Percentiles rank a stretch among this genome's conserved stretches.
These are phyloP conservation scores for Drosophila kuntzei DNA, from an alignment of 2,888 invertebrate species.

Conservation along the genomic window DNA sequence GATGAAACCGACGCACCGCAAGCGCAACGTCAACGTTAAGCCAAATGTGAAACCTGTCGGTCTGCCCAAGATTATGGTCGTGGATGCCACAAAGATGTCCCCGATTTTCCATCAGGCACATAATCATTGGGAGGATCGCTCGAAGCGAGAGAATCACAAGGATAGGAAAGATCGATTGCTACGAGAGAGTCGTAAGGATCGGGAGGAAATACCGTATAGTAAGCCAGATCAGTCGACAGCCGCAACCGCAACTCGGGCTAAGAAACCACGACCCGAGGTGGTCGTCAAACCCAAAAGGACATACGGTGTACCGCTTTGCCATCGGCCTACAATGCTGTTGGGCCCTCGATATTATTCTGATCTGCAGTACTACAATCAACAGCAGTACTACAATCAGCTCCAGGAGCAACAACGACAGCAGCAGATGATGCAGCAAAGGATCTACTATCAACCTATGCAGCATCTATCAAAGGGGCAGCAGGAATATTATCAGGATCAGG, in stretches of 20 bases:
- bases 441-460: background rate
- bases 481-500: background rate
- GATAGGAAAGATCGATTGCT: background rate
- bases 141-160: background rate
- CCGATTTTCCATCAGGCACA: background rate
- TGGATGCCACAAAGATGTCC: constrained; percentile 4
- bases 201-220: background rate
- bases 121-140: background rate
- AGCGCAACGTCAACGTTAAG: background rate
- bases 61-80: constrained; percentile 21
- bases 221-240: background rate
- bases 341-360: constrained; percentile 13
- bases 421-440: background rate
- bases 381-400: constrained; percentile 15
- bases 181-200: background rate
- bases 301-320: constrained; percentile 49
- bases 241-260: background rate
- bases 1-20: background rate
- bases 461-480: background rate
- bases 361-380: constrained; percentile 16
- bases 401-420: constrained; percentile 33
- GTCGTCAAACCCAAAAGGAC: constrained; percentile 3
- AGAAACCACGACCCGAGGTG: background rate
- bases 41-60: background rate
- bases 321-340: constrained; percentile 46